Evolutionary conservation across 2,113 vertebrate species (phyloP), one percentile per base, ranked within the genome.

Genomic region (Chlorodrepanis virens): DNA sequence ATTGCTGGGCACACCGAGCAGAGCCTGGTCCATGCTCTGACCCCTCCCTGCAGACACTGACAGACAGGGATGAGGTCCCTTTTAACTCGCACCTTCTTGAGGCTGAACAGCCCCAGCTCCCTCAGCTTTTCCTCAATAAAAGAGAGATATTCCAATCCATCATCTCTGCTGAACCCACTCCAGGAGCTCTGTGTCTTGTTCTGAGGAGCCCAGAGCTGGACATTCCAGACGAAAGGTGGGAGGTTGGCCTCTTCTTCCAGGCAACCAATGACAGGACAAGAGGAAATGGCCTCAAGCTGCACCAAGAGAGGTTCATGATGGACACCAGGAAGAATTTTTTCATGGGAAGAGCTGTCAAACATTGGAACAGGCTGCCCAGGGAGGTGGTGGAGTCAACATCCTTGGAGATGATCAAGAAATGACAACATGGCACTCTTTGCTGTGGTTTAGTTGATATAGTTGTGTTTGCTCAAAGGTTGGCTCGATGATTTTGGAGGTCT

Each of bases 61-160:
- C 53, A 56, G 16, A 21, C 29, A 53, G 8, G 23, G 69, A 45
- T 8, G n/a, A 40, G 27, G 6, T 29, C 3, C 16, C 20, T 14
- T 60, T 27, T 82, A 23, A 21, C 10, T 29, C 4, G 0, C 18
- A 8, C 29, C 28, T 54, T 45, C 16, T 53, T 0, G 0, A 47
- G 21, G 14, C 40, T 69, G 14, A 54, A 27, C 10, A 89, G 17
- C 5, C 4, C 4, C n/a, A 47, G n/a, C 11, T 47, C 61, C 29
- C n/a, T 40, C 40, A 69, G 17, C 16, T 28, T 61, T 40, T 47
- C 29, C 54, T 69, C 10, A 5, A 5, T 12, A 7, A 31, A 16
- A 39, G 11, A 23, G 28, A 29, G 29, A 6, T 68, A n/a, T 20
- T 83, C 61, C 54, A 61, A 19, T 47, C 14, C 21, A 47, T 47